Evolutionary conservation across 2,888 invertebrate species (phyloP), one percentile per base, ranked within the genome.

Genomic region (Amiota mariae): DNA sequence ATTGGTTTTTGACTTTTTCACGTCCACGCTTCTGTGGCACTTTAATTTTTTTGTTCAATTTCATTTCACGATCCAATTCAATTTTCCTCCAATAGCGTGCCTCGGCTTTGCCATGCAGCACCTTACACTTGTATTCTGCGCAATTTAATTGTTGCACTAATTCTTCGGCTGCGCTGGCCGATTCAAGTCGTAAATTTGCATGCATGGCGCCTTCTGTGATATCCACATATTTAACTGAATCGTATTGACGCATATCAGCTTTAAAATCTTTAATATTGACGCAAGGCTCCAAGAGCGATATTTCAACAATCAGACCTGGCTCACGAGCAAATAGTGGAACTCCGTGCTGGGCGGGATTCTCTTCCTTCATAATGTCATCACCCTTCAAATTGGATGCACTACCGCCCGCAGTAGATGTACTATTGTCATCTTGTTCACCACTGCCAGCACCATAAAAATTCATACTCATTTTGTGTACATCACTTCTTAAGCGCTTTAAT

Each of bases 21-120:
- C 89, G 82, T 0, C 89, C 89, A 0, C 90, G 84, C 63, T 87
- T 88, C 36, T 85, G 86, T 46, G 87, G 88, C 0, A 88, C 80
- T 66, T 88, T 87, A 0, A 89, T 82, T 24, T 85, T 84, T 75
- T 89, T 90, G 47, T 85, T 87, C 8, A 90, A 73, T 70, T 90
- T 90, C 54, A 87, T 85, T 72, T 90, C 89, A 2, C 90, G 91
- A 85, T 94, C 94, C 12, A 90, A 89, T 78, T 92, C 91, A 56
- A 97, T 94, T 85, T 95, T 95, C 18, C 93, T 89, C 97, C 97
- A 97, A 89, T 98, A 97, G 24, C 91, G 90, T 54, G 91, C 90
- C 87, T 97, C 97, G 76, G 94, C 94, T 1, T 93, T 91, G 1
- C 93, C 95, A 78, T 90, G 81, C 72, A 93, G 81, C 12, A 93